A percentile compares a stretch with the other conserved stretches of the same genome.
These are phyloP conservation scores for Pachliopta kotzebuea DNA, from an alignment of 2,888 invertebrate genomes.

Conservation along the genomic window DNA sequence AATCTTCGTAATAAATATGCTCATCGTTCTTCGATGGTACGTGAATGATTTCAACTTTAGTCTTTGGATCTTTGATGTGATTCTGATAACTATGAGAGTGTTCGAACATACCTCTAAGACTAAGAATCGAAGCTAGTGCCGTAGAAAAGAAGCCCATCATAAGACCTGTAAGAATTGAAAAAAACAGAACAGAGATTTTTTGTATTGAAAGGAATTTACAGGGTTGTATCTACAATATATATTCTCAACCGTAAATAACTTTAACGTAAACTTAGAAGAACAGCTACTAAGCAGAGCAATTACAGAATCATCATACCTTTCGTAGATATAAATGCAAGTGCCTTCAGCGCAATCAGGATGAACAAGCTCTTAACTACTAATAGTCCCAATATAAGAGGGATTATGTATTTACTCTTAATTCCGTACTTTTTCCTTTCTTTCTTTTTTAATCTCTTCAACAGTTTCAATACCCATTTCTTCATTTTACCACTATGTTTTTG, in stretches of 20 bases:
- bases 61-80: conserved; percentile 61
- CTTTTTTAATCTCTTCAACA: conserved; percentile 47
- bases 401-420: conserved; percentile 77
- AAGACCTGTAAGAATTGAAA: conserved; percentile 48
- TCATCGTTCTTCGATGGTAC: conserved; percentile 63
- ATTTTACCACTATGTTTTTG: conserved; percentile 41
- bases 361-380: conserved; percentile 84
- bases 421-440: conserved; percentile 49
- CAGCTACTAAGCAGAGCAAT: no score
- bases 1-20: conserved; percentile 61
- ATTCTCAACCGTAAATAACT: no score
- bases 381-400: conserved; percentile 83
- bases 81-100: conserved; percentile 58
- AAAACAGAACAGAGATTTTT: background rate
- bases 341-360: conserved; percentile 84
- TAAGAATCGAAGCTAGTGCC: conserved; percentile 82
- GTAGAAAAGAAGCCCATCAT: conserved; percentile 71
- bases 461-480: conserved; percentile 63
- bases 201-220: no score
- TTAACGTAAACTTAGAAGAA: no score
- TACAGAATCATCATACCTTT: conserved; percentile 53
- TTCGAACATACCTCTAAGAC: conserved; percentile 77
- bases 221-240: no score
- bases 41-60: conserved; percentile 65
- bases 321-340: conserved; percentile 84